Percentiles rank a stretch among this genome's conserved stretches.
Conservation (phyloP, 2,113 vertebrate genomes). For the Percina caprodes region DNA sequence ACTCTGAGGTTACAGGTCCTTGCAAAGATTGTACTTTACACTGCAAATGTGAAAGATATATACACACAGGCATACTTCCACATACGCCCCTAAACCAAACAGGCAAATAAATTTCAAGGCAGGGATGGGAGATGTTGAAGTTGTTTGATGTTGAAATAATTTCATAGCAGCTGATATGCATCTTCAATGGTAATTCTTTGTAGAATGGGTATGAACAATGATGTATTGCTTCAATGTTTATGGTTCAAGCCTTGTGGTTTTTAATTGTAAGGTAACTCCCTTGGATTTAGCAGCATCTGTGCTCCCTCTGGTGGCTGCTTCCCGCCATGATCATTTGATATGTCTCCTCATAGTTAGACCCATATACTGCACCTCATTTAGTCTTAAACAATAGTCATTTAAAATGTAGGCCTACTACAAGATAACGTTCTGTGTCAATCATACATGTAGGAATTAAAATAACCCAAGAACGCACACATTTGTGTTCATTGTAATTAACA, state of each 20-base stretch:
- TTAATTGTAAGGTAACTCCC: conserved; percentile 7
- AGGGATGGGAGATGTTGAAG: neutral
- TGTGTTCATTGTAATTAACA: neutral
- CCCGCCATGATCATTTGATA: conserved; percentile 11
- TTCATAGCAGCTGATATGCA: conserved; percentile 25
- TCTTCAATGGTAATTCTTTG: conserved; percentile 10
- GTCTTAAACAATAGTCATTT: neutral
- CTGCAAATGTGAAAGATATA: conserved; percentile 58
- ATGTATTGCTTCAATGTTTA: conserved; percentile 23
- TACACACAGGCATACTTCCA: conserved; percentile 43
- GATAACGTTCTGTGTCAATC: neutral
- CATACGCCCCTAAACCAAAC: conserved; percentile 40
- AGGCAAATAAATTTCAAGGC: conserved; percentile 31
- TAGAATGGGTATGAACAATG: conserved; percentile 8
- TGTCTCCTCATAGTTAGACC: neutral
- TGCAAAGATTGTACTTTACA: conserved; percentile 66
- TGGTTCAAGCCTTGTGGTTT: conserved; percentile 37
- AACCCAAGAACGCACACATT: neutral
- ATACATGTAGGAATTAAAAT: neutral
- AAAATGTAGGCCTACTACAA: neutral
- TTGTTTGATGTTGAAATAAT: conserved; percentile 45
- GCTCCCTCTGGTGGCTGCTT: conserved; percentile 76
- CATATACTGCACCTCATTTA: neutral
- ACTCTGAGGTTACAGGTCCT: conserved; percentile 77
- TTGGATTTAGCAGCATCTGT: conserved; percentile 66